Percentiles rank a stretch among this genome's conserved stretches.
Evolutionary conservation across 2,888 invertebrate genomes (phyloP).

Genomic region (Nyleta sp.): DNA sequence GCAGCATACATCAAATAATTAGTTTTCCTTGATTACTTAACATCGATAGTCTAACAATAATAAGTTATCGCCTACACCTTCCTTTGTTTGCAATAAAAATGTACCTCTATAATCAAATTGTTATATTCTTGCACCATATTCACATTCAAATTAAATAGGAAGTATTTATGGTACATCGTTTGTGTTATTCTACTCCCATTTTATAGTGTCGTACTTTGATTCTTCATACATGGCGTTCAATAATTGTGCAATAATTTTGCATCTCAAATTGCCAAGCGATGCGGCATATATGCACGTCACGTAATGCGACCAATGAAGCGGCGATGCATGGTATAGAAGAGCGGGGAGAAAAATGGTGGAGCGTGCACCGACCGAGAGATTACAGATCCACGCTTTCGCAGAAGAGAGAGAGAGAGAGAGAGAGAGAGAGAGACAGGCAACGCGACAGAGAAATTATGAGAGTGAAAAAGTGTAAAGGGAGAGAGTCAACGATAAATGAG

Average conservation of each 20-base stretch:
- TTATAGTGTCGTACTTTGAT: slow-evolving; percentile 24
- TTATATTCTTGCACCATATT: not conserved
- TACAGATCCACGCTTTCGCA: slow-evolving; percentile 40
- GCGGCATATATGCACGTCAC: slow-evolving; percentile 62
- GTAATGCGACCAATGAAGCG: slow-evolving; percentile 67
- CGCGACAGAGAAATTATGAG: slow-evolving; percentile 53
- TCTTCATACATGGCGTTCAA: slow-evolving; percentile 44
- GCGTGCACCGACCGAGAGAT: slow-evolving; percentile 62
- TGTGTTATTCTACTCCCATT: slow-evolving; percentile 19
- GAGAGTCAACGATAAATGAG: slow-evolving; percentile 65
- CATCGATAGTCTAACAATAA: too few species aligned
- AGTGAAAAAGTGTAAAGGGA: slow-evolving; percentile 40
- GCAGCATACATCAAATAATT: too few species aligned
- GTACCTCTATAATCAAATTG: not conserved
- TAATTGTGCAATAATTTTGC: slow-evolving; percentile 56
- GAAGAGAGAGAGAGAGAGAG: slow-evolving; percentile 37
- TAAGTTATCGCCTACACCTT: too few species aligned
- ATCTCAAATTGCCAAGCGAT: slow-evolving; percentile 48
- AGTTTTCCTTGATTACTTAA: too few species aligned
- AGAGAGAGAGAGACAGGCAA: slow-evolving; percentile 50
- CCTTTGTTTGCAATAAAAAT: not conserved
- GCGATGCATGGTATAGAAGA: slow-evolving; percentile 65
- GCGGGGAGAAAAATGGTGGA: slow-evolving; percentile 61
- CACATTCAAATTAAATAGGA: not conserved
- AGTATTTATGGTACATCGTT: not conserved